A percentile compares a stretch with the other conserved stretches of the same genome.
phyloP scores from a whole-genome alignment of 1,140 invertebrate genomes.

The Acyrthosiphon pisum region DNA sequence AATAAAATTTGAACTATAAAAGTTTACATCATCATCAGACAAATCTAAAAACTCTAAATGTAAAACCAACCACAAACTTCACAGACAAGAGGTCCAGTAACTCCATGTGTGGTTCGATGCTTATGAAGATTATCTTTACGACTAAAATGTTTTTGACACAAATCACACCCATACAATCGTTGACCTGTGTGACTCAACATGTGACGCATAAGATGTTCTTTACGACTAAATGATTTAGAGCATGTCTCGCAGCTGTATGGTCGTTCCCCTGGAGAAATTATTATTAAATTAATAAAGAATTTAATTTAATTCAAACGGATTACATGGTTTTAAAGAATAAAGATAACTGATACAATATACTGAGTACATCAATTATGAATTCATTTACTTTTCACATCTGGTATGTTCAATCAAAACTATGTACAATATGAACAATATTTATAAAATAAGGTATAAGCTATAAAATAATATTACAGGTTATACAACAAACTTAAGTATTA shows the following conservation, averaged over 20 bases:
- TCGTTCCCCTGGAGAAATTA: constrained; percentile 69
- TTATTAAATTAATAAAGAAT: background rate
- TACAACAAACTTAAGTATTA: no score
- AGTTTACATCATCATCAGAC: background rate
- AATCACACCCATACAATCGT: constrained; percentile 77
- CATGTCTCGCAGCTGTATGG: constrained; percentile 76
- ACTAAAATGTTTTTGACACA: constrained; percentile 79
- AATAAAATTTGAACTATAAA: constrained; percentile 14
- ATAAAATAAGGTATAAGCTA: no score
- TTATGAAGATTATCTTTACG: constrained; percentile 79
- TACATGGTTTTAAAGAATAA: background rate
- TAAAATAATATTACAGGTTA: background rate
- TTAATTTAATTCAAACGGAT: background rate
- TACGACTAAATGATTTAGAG: constrained; percentile 76
- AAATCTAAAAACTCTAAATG: background rate
- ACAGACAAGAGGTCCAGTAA: constrained; percentile 74
- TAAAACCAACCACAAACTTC: constrained; percentile 71
- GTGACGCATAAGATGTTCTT: constrained; percentile 77
- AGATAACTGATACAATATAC: background rate
- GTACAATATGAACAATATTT: background rate
- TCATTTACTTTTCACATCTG: background rate
- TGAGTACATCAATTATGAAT: background rate
- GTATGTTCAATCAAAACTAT: background rate
- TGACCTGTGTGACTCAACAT: constrained; percentile 77
- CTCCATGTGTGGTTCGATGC: constrained; percentile 73